Evolutionary conservation across 2,888 invertebrate species (phyloP).

Genomic region (Fragum whitleyi): DNA sequence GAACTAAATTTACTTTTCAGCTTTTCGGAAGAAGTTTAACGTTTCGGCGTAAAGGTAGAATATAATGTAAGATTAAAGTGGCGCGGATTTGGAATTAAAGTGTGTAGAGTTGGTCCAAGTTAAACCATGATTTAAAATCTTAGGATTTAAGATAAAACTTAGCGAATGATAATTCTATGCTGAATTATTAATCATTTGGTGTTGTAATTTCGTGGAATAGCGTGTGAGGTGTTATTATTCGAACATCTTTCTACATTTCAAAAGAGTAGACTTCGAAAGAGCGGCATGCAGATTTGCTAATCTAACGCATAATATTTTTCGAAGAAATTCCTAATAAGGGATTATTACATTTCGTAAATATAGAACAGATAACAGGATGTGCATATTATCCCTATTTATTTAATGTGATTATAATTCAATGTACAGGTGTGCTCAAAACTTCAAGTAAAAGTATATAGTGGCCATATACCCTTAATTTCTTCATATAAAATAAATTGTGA

Average conservation of each 20-base stretch:
- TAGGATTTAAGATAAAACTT: slow-evolving; percentile 22
- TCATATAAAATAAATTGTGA: background rate
- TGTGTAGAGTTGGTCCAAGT: slow-evolving; percentile 13
- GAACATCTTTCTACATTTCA: background rate
- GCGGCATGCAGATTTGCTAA: too few species aligned
- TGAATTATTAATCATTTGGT: slow-evolving; percentile 23
- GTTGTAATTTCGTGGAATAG: slow-evolving; percentile 2
- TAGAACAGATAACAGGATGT: too few species aligned
- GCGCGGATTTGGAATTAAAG: slow-evolving; percentile 15
- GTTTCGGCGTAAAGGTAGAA: background rate
- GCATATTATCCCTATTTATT: too few species aligned
- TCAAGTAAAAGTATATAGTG: too few species aligned
- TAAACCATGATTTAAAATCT: slow-evolving; percentile 13
- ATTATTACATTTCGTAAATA: too few species aligned
- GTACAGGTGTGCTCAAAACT: too few species aligned
- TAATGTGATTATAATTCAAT: too few species aligned
- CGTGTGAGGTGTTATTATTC: background rate
- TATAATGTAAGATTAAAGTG: background rate
- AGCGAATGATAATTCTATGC: slow-evolving; percentile 10
- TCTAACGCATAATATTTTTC: background rate
- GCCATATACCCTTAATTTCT: too few species aligned
- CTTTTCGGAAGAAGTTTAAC: slow-evolving; percentile 4
- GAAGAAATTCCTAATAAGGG: background rate
- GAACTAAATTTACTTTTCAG: slow-evolving; percentile 54
- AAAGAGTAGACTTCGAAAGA: too few species aligned